Conservation (phyloP, 2,113 vertebrate species). For the Cichladusa arquata region DNA sequence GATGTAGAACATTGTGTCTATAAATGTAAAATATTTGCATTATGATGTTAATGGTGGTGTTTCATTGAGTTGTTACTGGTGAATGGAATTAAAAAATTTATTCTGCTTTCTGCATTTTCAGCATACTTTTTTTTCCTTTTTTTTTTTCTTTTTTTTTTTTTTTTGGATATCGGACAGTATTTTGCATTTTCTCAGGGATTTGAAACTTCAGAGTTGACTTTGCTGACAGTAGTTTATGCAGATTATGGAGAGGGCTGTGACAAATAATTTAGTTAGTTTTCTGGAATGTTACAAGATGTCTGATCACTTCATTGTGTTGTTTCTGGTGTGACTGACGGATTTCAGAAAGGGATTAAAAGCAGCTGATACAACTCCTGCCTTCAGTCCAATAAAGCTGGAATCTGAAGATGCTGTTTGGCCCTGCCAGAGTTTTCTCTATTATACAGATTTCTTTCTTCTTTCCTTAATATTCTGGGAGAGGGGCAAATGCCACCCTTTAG, state of each 20-base stretch:
- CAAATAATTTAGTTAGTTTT: neutral
- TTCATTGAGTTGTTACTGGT: neutral
- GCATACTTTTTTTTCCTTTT: rapidly evolving
- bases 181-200: neutral
- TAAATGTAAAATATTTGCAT: neutral
- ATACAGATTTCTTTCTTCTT: neutral
- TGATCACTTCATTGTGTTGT: neutral
- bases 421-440: neutral
- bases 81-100: neutral
- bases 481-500: neutral
- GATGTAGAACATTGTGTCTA: neutral
- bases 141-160: neutral
- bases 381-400: neutral
- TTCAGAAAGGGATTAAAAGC: neutral
- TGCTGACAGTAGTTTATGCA: neutral
- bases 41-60: neutral
- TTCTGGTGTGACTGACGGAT: neutral
- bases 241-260: neutral
- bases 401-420: neutral
- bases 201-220: neutral
- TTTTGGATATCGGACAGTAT: neutral
- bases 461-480: neutral
- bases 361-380: neutral
- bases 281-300: neutral
- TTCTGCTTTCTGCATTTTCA: neutral